These are phyloP conservation scores for Leucophenga montana DNA, from an alignment of 2,888 invertebrate species.

Conservation along the genomic window DNA sequence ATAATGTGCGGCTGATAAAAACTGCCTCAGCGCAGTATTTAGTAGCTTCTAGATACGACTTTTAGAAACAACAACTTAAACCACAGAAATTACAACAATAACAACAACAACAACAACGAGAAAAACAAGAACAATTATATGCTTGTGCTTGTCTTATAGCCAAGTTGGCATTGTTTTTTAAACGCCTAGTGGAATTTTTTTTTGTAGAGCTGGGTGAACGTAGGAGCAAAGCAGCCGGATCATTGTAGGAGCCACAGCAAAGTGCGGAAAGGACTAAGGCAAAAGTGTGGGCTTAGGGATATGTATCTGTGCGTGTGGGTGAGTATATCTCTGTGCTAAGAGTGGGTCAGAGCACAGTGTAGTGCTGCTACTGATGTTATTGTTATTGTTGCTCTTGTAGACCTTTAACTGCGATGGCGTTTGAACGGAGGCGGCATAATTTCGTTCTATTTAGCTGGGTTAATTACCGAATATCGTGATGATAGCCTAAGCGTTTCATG, in stretches of 20 bases:
- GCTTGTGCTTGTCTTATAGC: not conserved
- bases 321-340: too few relatives aligned
- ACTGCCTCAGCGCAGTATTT: slow-evolving; percentile 21
- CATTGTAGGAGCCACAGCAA: too few relatives aligned
- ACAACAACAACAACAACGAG: too few relatives aligned
- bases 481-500: slow-evolving; percentile 61
- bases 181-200: too few relatives aligned
- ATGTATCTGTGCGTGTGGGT: too few relatives aligned
- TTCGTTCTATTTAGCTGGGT: slow-evolving; percentile 56
- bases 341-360: not conserved
- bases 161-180: not conserved
- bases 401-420: slow-evolving; percentile 45
- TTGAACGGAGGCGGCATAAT: slow-evolving; percentile 38
- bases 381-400: slow-evolving; percentile 34
- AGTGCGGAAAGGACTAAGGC: too few relatives aligned
- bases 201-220: too few relatives aligned
- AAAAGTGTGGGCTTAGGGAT: too few relatives aligned
- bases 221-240: too few relatives aligned
- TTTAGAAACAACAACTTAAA: slow-evolving; percentile 6
- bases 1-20: slow-evolving; percentile 56
- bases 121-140: slow-evolving; percentile 1
- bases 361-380: not conserved
- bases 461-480: slow-evolving; percentile 65
- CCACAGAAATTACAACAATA: too few relatives aligned
- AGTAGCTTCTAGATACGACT: slow-evolving; percentile 13